Evolutionary conservation across 2,113 vertebrate genomes (phyloP).

Genomic region (Lepus timidus): DNA sequence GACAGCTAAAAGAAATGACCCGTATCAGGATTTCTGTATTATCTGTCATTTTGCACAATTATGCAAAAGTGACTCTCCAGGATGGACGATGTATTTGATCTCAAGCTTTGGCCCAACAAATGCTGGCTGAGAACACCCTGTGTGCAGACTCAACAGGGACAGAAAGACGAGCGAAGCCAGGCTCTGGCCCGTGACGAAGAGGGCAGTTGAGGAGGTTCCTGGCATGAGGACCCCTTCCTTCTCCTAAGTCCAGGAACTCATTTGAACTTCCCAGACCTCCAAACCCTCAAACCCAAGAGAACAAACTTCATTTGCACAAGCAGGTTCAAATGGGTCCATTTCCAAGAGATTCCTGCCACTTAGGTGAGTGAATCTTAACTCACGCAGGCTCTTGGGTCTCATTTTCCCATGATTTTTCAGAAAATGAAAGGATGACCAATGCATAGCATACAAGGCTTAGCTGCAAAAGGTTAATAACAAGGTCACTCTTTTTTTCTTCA

Average conservation of each 20-base stretch:
- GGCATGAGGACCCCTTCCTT: neutral
- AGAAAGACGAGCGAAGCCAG: neutral
- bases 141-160: neutral
- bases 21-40: conserved; percentile 39
- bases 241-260: neutral
- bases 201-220: neutral
- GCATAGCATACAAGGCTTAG: neutral
- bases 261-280: neutral
- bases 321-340: conserved; percentile 65
- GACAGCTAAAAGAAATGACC: conserved; percentile 65
- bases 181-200: neutral
- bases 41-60: conserved; percentile 43
- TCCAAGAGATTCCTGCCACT: conserved; percentile 74
- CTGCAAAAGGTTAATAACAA: neutral
- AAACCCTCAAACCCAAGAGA: neutral
- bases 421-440: conserved; percentile 46
- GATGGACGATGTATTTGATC: conserved; percentile 23
- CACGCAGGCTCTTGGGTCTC: conserved; percentile 48
- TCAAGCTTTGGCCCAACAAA: conserved; percentile 49
- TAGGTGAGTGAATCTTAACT: conserved; percentile 77
- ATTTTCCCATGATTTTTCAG: conserved; percentile 67
- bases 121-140: conserved; percentile 16
- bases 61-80: neutral
- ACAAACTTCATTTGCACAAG: conserved; percentile 51
- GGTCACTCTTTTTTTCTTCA: conserved; percentile 18